Evolutionary conservation across 2,888 invertebrate genomes (phyloP).

Genomic region (Hirtodrosophila cameraria): DNA sequence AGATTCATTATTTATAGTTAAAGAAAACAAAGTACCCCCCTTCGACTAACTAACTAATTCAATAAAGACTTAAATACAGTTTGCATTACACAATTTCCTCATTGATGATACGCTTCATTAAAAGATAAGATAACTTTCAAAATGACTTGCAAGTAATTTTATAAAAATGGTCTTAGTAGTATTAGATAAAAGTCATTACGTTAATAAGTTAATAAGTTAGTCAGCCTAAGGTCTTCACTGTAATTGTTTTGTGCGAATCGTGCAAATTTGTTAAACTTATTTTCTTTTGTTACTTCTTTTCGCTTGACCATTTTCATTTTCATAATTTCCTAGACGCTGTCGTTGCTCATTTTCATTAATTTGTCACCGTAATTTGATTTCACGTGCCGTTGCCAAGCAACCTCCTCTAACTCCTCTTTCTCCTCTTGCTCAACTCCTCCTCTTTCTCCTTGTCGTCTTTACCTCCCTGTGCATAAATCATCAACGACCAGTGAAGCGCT

Average conservation of each 20-base stretch:
- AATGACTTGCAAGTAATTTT: constrained; percentile 7
- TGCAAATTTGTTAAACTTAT: constrained; percentile 18
- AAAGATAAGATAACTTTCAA: constrained; percentile 17
- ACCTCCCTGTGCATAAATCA: constrained; percentile 55
- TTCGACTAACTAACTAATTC: too few relatives aligned
- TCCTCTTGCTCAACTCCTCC: neutral
- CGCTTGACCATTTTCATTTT: constrained; percentile 41
- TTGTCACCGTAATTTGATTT: constrained; percentile 66
- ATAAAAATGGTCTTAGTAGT: neutral
- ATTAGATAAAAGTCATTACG: constrained; percentile 2
- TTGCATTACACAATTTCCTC: too few relatives aligned
- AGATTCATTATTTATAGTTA: too few relatives aligned
- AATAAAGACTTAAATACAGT: too few relatives aligned
- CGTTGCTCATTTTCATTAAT: constrained; percentile 59
- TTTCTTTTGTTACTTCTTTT: neutral
- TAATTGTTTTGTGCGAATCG: constrained; percentile 3
- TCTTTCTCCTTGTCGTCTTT: too few relatives aligned
- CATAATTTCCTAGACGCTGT: constrained; percentile 33
- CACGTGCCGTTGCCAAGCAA: constrained; percentile 4
- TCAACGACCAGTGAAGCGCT: constrained; percentile 52
- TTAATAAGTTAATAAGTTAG: constrained; percentile 10
- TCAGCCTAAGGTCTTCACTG: constrained; percentile 22
- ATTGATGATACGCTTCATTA: too few relatives aligned
- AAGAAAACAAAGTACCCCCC: too few relatives aligned
- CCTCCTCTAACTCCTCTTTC: neutral